Conservation (phyloP, 2,888 invertebrate species). For the Ennomos fuscantarius region DNA sequence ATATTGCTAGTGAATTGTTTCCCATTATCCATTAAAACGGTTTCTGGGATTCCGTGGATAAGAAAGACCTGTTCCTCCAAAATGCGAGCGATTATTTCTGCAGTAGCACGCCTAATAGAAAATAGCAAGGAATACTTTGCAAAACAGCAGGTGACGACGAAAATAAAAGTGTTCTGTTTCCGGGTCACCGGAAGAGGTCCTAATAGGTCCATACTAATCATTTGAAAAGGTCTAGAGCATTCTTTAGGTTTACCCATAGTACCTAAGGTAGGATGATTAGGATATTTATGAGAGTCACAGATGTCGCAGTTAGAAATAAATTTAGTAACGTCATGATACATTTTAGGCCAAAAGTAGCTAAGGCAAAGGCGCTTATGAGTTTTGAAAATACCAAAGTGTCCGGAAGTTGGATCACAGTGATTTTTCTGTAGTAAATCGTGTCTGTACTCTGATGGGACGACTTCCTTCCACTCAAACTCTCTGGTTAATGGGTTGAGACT, state of each 20-base stretch:
- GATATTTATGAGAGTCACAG: constrained; percentile 5
- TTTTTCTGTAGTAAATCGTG: not conserved
- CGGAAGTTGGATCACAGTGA: constrained; percentile 15
- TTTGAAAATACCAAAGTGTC: constrained; percentile 37
- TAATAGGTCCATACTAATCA: constrained; percentile 2
- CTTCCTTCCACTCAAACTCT: constrained; percentile 5
- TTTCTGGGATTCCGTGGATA: constrained; percentile 4
- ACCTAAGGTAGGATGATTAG: not conserved
- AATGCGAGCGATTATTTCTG: not conserved
- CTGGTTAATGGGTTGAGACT: not conserved
- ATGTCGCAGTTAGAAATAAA: constrained; percentile 6
- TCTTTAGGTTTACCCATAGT: not conserved
- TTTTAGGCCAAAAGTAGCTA: constrained; percentile 10
- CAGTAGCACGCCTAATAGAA: not conserved
- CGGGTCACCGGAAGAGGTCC: not conserved
- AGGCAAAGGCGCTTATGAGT: constrained; percentile 30
- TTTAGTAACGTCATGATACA: constrained; percentile 6
- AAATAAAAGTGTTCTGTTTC: not conserved
- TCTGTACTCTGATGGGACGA: not conserved
- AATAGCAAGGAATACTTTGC: not conserved
- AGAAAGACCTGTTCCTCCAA: constrained; percentile 6
- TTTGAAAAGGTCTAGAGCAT: not conserved
- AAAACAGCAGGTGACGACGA: not conserved
- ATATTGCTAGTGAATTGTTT: not conserved
- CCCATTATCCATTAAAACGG: constrained; percentile 2